Evolutionary conservation across 2,888 invertebrate genomes (phyloP), one percentile per base, ranked within the genome.

Genomic region (Geophilus truncorum): DNA sequence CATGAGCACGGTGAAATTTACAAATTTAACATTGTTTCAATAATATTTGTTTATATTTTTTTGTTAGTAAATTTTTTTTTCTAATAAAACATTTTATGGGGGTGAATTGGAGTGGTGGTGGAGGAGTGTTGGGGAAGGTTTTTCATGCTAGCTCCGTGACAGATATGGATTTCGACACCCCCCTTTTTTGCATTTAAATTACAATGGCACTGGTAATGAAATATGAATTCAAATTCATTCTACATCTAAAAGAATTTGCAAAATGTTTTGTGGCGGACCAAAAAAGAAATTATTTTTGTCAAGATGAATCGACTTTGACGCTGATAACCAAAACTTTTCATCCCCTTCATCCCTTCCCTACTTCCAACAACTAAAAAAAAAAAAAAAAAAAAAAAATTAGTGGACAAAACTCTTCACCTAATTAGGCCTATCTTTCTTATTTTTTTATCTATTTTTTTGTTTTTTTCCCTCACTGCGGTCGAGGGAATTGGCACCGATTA

Each of bases 401-500:
- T 23, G 70, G 70, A 70, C 70, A 70, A 70, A 70, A 70, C 70
- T 70, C 70, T 70, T 70, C 70, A 70, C 70, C 70, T 70, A 70
- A 70, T 70, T 70, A 70, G 70, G 28, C 70, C 70, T 70, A 70
- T 70, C 70, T 28, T 70, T 70, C 70, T 70, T 70, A 28, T 70
- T 25, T 70, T 70, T 70, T 18, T 9, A 1, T n/a, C n/a, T 57
- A 12, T 57, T 62, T 21, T 15, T 12, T 51, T 51, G 10, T 62
- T 25, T 28, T n/a, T 15, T 70, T 70, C 28, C 25, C 70, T 70
- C 70, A 15, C 57, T 9, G 25, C 28, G 70, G 70, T 23, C 70
- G 70, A 25, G 70, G 70, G 70, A 70, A 70, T 70, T 70, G 70
- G 70, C 70, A 70, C 70, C 70, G 70, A 70, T 70, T 70, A 70